These are phyloP conservation scores for Steinernema feltiae DNA, from an alignment of 1,140 invertebrate species.

Conservation along the genomic window DNA sequence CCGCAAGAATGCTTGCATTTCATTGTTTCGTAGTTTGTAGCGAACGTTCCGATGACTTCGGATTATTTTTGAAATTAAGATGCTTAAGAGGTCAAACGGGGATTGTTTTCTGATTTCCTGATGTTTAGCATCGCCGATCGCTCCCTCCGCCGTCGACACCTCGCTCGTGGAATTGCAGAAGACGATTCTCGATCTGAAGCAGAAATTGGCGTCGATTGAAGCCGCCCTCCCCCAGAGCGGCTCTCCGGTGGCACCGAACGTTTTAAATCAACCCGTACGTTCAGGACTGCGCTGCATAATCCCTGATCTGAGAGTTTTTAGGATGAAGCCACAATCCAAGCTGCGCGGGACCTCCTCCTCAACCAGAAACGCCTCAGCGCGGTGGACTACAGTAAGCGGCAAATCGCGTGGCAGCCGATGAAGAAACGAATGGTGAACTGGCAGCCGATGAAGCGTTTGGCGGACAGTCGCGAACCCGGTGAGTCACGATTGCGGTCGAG, in stretches of 20 bases:
- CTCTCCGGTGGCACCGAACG: neutral
- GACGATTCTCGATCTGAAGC: neutral
- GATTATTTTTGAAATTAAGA: neutral
- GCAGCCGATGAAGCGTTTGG: constrained; percentile 34
- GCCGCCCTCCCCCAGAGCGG: neutral
- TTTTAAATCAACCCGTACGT: no score
- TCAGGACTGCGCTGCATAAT: no score
- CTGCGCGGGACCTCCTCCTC: neutral
- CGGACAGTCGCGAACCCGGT: constrained; percentile 16
- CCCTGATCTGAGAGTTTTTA: no score
- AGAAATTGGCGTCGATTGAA: neutral
- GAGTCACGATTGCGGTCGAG: no score
- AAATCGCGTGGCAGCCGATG: constrained; percentile 11
- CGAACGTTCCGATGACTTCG: neutral
- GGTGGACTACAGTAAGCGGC: no score
- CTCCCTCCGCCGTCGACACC: neutral
- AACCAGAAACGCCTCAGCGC: neutral
- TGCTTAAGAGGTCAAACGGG: neutral
- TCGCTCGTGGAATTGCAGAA: neutral
- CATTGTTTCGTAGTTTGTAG: neutral
- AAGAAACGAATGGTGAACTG: constrained; percentile 33
- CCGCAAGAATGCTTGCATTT: neutral
- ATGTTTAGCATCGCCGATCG: neutral
- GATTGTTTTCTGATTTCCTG: neutral
- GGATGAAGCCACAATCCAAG: neutral